Percentiles rank a stretch among this genome's conserved stretches.
phyloP scores from a whole-genome alignment of 2,888 invertebrate genomes.

The Ctenicera cuprea region DNA sequence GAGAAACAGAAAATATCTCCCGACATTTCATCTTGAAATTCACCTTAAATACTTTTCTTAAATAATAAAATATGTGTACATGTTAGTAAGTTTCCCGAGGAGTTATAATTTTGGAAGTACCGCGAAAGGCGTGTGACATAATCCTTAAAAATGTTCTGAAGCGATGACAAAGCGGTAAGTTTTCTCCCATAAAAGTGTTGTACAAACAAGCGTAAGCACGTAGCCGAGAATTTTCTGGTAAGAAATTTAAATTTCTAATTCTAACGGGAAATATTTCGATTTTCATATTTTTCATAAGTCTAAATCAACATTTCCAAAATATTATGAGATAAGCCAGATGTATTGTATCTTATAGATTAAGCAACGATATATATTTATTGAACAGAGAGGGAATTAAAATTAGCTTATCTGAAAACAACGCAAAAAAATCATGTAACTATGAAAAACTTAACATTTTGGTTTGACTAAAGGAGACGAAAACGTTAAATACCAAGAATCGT shows the following conservation, averaged over 20 bases:
- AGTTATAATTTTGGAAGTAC: constrained; percentile 29
- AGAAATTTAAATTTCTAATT: constrained; percentile 24
- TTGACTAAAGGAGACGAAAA: too few species aligned
- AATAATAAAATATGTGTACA: constrained; percentile 14
- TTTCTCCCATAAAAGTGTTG: constrained; percentile 19
- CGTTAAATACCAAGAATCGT: not conserved
- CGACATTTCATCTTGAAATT: not conserved
- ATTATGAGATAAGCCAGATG: not conserved
- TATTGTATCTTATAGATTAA: too few species aligned
- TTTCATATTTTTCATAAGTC: not conserved
- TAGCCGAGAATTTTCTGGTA: constrained; percentile 11
- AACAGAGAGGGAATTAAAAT: too few species aligned
- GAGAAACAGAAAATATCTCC: not conserved
- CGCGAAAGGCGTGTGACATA: constrained; percentile 17
- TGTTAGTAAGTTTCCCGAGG: constrained; percentile 14
- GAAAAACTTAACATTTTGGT: too few species aligned
- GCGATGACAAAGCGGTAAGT: constrained; percentile 24
- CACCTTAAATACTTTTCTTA: not conserved
- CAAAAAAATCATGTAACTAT: too few species aligned
- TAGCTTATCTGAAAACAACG: too few species aligned
- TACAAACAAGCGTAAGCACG: constrained; percentile 23
- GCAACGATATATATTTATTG: too few species aligned
- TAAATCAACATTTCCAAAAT: not conserved
- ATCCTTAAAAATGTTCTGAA: constrained; percentile 32
- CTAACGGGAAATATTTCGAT: not conserved